phyloP scores from a whole-genome alignment of 2,888 invertebrate species.

The Hypsopygia costalis region DNA sequence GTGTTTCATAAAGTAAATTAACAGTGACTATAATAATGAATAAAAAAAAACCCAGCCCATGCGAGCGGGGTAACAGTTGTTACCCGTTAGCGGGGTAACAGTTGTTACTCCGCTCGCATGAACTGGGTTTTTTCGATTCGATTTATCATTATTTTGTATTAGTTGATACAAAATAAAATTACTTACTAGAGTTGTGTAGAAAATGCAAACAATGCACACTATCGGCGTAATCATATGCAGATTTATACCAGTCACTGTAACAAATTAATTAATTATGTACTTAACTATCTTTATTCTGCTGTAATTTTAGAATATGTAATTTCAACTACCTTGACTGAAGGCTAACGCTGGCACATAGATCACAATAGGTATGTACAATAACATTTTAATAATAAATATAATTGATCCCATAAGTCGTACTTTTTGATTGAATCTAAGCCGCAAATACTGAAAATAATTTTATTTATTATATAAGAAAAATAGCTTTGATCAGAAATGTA shows the following conservation, averaged over 20 bases:
- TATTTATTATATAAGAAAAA: no score
- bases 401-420: conserved; percentile 84
- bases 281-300: conserved; percentile 8
- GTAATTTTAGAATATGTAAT: not conserved
- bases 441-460: conserved; percentile 82
- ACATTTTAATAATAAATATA: conserved; percentile 86
- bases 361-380: conserved; percentile 90
- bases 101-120: no score
- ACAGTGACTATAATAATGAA: no score
- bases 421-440: conserved; percentile 83
- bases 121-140: no score
- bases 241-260: conserved; percentile 89
- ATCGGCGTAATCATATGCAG: conserved; percentile 89
- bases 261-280: conserved; percentile 12
- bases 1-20: no score
- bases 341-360: conserved; percentile 94
- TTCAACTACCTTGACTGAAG: conserved; percentile 85
- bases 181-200: conserved; percentile 94
- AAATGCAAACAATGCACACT: conserved; percentile 93
- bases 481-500: no score
- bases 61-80: no score
- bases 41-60: no score
- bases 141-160: no score
- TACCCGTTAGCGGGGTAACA: no score
- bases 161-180: conserved; percentile 13